Evolutionary conservation across 2,797 vertebrate genomes (phyloP).

Genomic region (Pyrocephalus nanus): DNA sequence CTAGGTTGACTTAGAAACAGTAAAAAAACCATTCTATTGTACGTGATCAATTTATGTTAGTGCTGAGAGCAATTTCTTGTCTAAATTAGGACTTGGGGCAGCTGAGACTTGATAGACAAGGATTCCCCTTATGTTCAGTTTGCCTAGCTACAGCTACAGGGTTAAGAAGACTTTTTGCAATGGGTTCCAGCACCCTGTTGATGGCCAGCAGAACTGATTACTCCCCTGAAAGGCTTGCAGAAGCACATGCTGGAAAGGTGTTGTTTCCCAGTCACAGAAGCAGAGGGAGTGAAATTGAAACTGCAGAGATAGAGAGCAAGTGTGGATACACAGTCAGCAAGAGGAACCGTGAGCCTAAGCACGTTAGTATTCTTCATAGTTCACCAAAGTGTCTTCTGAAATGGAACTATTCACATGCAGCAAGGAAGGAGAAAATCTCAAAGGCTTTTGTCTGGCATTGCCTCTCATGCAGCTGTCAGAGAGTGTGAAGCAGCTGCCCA

Average conservation of each 20-base stretch:
- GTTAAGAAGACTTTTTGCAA: neutral
- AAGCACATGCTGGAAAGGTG: neutral
- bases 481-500: neutral
- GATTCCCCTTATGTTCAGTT: neutral
- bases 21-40: neutral
- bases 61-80: neutral
- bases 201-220: neutral
- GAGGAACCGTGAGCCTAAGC: neutral
- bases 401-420: neutral
- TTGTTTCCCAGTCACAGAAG: neutral
- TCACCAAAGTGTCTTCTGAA: neutral
- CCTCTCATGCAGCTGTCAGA: neutral
- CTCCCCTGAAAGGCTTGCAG: neutral
- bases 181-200: neutral
- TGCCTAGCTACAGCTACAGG: neutral
- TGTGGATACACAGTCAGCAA: rapidly evolving
- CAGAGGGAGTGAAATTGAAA: conserved; percentile 27
- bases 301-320: rapidly evolving
- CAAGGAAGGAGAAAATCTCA: neutral
- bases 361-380: neutral
- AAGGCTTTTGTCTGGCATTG: neutral
- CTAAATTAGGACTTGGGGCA: neutral
- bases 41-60: neutral
- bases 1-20: neutral
- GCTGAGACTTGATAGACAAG: neutral